A percentile compares a stretch with the other conserved stretches of the same genome.
Conservation (phyloP, 2,888 invertebrate species). For the Helobdella robusta region DNA sequence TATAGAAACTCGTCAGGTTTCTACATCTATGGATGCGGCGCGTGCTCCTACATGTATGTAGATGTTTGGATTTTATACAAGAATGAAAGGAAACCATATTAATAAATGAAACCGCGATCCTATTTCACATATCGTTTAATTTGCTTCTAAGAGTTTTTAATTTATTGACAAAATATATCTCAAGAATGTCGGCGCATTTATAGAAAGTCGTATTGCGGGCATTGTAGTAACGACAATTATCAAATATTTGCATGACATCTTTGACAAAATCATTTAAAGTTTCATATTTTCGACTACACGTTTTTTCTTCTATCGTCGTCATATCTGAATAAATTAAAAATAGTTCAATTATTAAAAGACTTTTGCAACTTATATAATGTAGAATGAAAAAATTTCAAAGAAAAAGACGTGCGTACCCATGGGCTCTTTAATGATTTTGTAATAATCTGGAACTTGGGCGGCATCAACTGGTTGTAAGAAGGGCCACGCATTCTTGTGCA, state of each 20-base stretch:
- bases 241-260: conserved; percentile 95
- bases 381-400: not conserved
- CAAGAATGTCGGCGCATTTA: conserved; percentile 87
- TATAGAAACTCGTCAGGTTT: no score
- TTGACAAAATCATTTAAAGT: conserved; percentile 87
- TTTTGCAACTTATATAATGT: not conserved
- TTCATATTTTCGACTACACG: conserved; percentile 71
- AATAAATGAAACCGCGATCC: no score
- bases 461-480: conserved; percentile 95
- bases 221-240: conserved; percentile 96
- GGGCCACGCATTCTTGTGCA: conserved; percentile 92
- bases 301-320: conserved; percentile 71
- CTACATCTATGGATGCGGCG: no score
- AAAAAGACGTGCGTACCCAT: conserved; percentile 47
- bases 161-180: conserved; percentile 67
- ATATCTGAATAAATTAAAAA: conserved; percentile 62
- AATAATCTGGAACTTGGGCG: conserved; percentile 89
- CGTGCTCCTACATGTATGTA: no score
- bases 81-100: no score
- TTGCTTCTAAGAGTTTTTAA: conserved; percentile 38
- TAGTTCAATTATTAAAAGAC: not conserved
- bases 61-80: no score
- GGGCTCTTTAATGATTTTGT: conserved; percentile 57
- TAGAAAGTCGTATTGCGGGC: conserved; percentile 89
- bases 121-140: no score